Evolutionary conservation across 2,888 invertebrate genomes (phyloP), one percentile per base, ranked within the genome.

Genomic region (Zootermopsis nevadensis): DNA sequence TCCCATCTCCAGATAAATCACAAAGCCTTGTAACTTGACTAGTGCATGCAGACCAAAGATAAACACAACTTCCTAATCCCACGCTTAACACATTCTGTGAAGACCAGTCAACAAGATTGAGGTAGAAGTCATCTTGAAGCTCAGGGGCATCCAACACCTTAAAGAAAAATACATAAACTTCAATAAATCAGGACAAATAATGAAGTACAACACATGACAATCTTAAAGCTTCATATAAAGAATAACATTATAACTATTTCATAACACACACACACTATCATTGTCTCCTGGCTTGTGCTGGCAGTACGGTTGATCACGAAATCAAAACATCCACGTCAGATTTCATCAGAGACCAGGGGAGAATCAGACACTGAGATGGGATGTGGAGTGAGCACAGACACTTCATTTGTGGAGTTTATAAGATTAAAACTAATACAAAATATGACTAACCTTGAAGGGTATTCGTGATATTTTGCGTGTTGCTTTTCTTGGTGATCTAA

Each of bases 61-160:
- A 99, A 0, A 99, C 99, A 89, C 99, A 99, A 88, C 97, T 97
- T 53, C 98, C 98, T 31, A 99, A 91, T 0, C 99, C 99, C 4
- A 99, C 99, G 89, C 98, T 98, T 84, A 99, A 93, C 55, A 99
- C 98, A 90, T 99, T 99, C 90, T 98, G 98, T 81, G 98, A 97
- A 8, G 99, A 99, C 99, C 99, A 99, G 90, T 99, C 99, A 55
- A 99, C 99, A 85, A 99, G 93, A 91, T 99, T 99, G 86, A 99
- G 91, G 89, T 99, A 99, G 91, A 99, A 99, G 91, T 99, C 99
- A 90, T 99, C 99, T 91, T 99, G 98, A 83, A 99, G 91, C 90
- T 99, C 98, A 6, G 98, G 98, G 3, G 98, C 98, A 89, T 99
- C 98, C 79, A 99, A 91, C 55, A 98, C 94, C 88, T 89, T 83